Evolutionary conservation across 2,113 vertebrate species (phyloP).

Genomic region (Datnioides undecimradiatus): DNA sequence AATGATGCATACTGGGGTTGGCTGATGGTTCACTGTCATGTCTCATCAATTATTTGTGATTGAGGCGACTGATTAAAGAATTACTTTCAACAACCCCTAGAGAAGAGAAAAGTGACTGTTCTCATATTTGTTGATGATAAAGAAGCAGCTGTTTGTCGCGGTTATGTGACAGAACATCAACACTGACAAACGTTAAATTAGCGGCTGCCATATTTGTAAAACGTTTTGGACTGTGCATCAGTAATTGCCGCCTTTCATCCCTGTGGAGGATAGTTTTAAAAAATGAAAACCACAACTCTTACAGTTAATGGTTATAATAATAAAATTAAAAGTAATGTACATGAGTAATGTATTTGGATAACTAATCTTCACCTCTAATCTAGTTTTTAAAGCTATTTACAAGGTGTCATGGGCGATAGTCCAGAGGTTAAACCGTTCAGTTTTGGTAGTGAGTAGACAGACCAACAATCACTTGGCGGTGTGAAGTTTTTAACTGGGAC

Average conservation of each 20-base stretch:
- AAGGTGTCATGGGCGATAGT: neutral
- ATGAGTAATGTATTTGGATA: no score
- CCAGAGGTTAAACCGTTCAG: neutral
- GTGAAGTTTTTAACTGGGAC: slow-evolving; percentile 38
- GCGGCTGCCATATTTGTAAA: slow-evolving; percentile 7
- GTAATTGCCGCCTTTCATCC: slow-evolving; percentile 4
- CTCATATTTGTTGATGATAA: neutral
- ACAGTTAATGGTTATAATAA: neutral
- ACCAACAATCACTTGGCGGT: slow-evolving; percentile 22
- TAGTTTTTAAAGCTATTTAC: neutral
- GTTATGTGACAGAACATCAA: neutral
- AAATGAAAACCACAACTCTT: neutral
- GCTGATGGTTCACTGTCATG: slow-evolving; percentile 1
- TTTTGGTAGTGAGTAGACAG: neutral
- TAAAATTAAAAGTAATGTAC: neutral
- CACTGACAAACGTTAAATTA: slow-evolving; percentile 23
- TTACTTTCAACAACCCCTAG: neutral
- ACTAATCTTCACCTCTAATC: no score
- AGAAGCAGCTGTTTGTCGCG: neutral
- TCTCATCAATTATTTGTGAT: neutral
- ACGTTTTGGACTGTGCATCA: neutral
- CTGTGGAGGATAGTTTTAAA: neutral
- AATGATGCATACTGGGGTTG: neutral
- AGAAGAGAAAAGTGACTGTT: neutral
- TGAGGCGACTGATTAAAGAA: neutral